Base-by-base conservation (phyloP, 1,140 invertebrate genomes). In the Zaprionus davidi region DNA sequence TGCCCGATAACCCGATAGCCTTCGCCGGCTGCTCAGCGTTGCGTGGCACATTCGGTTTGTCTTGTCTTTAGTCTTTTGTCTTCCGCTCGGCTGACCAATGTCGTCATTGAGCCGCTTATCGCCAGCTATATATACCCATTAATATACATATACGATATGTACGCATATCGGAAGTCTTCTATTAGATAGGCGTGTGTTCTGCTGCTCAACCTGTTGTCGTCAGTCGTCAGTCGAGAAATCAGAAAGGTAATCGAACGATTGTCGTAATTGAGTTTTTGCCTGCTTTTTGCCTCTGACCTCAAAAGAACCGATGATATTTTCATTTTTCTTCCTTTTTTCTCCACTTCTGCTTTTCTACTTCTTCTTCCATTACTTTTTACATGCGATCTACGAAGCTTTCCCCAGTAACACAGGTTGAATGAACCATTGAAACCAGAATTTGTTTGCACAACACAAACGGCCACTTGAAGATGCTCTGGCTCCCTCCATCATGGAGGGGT, bases 101-200 rank as follows among this genome's bases (percentile, higher is more conserved):
- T 49, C 73, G 59, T 70, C 77, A 71, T 76, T 65, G 55, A 38
- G 38, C 31, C 9, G 51, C 71, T 76, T 65, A 72, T 67, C 71
- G 63, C 11, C 15, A 24, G 31, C 12, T 70, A 20, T 49, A 22
- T 38, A 28, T 67, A 36, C 62, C n/a, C 41, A 38, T 28, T 26
- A 31, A 22, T 38, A 28, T 67, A 31, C 62, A 49, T 56, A 55
- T 53, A 36, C 20, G 7, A 53, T 53, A 36, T 36, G 12, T 38
- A n/a, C 64, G 22, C 63, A 57, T 62, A 79, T 88, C 84, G 83
- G 81, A 86, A 86, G 79, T 79, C 65, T 78, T 75, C 66, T 73
- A 86, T 87, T 82, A 85, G 79, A 86, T 87, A 86, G 70, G 51
- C 66, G 28, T 38, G 15, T 44, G 38, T 66, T 20, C 15, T 11